phyloP scores from a whole-genome alignment of 2,888 invertebrate genomes.

The Caenorhabditis virilis region DNA sequence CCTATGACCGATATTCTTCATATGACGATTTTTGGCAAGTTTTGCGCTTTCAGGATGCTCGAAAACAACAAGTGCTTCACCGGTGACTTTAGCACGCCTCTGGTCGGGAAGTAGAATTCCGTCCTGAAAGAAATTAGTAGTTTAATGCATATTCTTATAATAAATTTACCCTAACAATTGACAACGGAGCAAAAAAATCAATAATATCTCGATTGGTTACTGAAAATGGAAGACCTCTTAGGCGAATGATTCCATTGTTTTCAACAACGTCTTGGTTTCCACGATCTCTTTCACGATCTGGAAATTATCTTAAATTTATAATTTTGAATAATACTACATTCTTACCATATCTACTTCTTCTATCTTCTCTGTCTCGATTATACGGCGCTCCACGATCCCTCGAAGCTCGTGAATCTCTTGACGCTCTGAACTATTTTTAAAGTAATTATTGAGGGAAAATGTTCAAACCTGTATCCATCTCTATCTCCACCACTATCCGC shows the following conservation, averaged over 20 bases:
- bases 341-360: too few species aligned
- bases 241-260: constrained; percentile 18
- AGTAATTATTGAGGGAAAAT: too few species aligned
- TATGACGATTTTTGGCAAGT: constrained; percentile 38
- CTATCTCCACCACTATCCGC: constrained; percentile 6
- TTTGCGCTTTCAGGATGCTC: constrained; percentile 30
- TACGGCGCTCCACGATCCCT: neutral
- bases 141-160: neutral
- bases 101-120: constrained; percentile 44
- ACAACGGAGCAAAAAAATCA: constrained; percentile 41
- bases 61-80: constrained; percentile 45
- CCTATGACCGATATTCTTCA: constrained; percentile 47
- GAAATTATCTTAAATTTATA: too few species aligned
- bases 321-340: too few species aligned
- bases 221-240: constrained; percentile 44
- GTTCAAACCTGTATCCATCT: neutral
- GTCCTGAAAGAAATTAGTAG: constrained; percentile 19
- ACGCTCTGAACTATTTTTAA: neutral
- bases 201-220: constrained; percentile 33
- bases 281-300: neutral
- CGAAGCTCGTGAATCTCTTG: neutral
- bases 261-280: neutral
- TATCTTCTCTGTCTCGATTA: too few species aligned
- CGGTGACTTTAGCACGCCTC: constrained; percentile 15
- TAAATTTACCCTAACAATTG: constrained; percentile 34